Evolutionary conservation across 2,113 vertebrate species (phyloP).

Genomic region (Cyphomyrus discorhynchus): DNA sequence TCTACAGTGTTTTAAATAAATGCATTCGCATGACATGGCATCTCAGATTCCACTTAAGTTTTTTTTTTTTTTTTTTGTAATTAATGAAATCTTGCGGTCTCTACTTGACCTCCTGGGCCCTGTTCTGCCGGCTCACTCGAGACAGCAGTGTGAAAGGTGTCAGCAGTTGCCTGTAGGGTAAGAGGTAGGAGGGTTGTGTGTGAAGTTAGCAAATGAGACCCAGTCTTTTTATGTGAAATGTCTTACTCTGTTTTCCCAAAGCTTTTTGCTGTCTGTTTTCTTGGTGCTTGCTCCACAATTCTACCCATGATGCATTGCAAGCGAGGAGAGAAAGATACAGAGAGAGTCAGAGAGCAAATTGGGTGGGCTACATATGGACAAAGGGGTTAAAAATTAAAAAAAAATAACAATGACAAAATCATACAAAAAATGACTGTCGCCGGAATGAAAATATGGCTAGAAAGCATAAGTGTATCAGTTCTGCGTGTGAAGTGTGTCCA

Average conservation of each 20-base stretch:
- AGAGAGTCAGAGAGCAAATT: conserved; percentile 85
- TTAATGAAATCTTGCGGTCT: background rate
- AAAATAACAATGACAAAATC: conserved; percentile 29
- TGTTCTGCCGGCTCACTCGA: background rate
- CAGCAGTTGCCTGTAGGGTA: conserved; percentile 10
- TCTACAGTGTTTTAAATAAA: background rate
- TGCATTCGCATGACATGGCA: background rate
- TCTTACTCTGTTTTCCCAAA: conserved; percentile 99
- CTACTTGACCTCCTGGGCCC: background rate
- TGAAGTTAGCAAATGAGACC: conserved; percentile 68
- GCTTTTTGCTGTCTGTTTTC: conserved; percentile 98
- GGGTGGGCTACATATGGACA: conserved; percentile 75
- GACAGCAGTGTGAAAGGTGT: background rate
- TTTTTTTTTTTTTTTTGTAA: background rate
- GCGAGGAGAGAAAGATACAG: conserved; percentile 97
- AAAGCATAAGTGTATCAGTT: conserved; percentile 31
- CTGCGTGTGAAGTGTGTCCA: background rate
- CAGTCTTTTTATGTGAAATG: conserved; percentile 58
- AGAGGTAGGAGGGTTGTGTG: conserved; percentile 25
- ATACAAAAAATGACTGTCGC: conserved; percentile 37
- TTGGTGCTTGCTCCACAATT: conserved; percentile 99
- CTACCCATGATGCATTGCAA: conserved; percentile 99
- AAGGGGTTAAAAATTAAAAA: conserved; percentile 50
- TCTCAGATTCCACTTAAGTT: background rate
- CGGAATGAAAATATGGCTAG: conserved; percentile 42